phyloP scores from a whole-genome alignment of 2,113 vertebrate species.

The Sander vitreus region DNA sequence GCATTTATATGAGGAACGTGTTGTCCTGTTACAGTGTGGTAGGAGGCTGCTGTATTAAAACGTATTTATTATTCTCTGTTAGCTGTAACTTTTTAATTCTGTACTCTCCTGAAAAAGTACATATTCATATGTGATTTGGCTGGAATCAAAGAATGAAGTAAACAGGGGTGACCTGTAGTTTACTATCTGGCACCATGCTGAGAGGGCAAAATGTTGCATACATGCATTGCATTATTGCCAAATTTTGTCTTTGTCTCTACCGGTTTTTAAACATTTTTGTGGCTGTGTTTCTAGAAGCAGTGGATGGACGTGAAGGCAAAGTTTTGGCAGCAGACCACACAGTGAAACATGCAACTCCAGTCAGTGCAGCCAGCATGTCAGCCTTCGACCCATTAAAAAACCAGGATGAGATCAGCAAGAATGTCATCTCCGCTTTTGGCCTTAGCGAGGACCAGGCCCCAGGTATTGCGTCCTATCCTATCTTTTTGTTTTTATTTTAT shows the following conservation, averaged over 20 bases:
- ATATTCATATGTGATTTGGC: constrained; percentile 4
- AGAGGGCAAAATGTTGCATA: not conserved
- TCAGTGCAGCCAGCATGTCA: constrained; percentile 98
- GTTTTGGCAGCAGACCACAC: constrained; percentile 87
- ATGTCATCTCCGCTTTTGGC: constrained; percentile 97
- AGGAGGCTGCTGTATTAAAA: not conserved
- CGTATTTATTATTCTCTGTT: not conserved
- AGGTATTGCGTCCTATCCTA: constrained; percentile 80
- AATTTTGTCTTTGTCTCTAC: not conserved
- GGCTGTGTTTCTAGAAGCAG: constrained; percentile 45
- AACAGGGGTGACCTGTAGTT: not conserved
- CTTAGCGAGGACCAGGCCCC: constrained; percentile 94
- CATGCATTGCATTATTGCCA: not conserved
- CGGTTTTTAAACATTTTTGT: not conserved
- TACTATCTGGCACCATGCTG: not conserved
- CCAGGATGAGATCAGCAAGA: constrained; percentile 98
- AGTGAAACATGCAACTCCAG: constrained; percentile 91
- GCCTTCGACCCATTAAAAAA: constrained; percentile 98
- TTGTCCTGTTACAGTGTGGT: not conserved
- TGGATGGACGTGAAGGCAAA: constrained; percentile 91
- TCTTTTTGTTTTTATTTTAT: not conserved
- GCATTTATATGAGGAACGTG: not conserved
- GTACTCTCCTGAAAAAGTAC: not conserved
- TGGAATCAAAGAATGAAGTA: not conserved
- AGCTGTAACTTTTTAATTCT: constrained; percentile 2